Evolutionary conservation across 2,113 vertebrate genomes (phyloP).

Genomic region (Pitta sordida): DNA sequence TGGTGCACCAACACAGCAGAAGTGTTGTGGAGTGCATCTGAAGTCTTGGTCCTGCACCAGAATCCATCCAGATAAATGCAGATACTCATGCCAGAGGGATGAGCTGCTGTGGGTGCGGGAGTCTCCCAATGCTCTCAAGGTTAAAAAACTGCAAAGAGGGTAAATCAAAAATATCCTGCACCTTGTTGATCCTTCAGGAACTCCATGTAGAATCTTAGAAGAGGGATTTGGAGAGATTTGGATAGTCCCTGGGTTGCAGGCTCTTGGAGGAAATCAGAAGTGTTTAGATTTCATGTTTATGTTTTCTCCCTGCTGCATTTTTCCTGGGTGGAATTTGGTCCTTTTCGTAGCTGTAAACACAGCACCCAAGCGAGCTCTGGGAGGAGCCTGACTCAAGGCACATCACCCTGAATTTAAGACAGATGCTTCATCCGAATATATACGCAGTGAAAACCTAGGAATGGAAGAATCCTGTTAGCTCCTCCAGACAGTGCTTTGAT

Average conservation of each 20-base stretch:
- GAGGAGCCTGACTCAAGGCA: neutral
- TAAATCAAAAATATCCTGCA: neutral
- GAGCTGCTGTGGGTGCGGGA: neutral
- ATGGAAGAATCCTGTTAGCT: neutral
- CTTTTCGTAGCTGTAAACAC: neutral
- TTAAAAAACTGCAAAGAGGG: neutral
- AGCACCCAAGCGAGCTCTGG: neutral
- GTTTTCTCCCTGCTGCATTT: neutral
- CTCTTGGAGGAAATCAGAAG: neutral
- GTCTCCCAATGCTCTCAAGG: neutral
- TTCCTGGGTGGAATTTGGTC: neutral
- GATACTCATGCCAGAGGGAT: neutral
- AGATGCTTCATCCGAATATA: neutral
- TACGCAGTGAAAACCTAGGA: neutral
- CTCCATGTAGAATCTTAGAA: neutral
- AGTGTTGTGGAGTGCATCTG: neutral
- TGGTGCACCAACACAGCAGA: neutral
- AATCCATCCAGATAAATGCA: accelerated
- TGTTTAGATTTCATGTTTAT: neutral
- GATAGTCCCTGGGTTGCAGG: neutral
- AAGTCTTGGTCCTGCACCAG: neutral
- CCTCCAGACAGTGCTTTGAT: neutral
- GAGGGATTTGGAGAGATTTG: neutral
- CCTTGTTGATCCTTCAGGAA: neutral
- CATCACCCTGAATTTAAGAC: neutral